Base-by-base conservation (phyloP, 2,888 invertebrate species). In the Dasysyrphus albostriatus region DNA sequence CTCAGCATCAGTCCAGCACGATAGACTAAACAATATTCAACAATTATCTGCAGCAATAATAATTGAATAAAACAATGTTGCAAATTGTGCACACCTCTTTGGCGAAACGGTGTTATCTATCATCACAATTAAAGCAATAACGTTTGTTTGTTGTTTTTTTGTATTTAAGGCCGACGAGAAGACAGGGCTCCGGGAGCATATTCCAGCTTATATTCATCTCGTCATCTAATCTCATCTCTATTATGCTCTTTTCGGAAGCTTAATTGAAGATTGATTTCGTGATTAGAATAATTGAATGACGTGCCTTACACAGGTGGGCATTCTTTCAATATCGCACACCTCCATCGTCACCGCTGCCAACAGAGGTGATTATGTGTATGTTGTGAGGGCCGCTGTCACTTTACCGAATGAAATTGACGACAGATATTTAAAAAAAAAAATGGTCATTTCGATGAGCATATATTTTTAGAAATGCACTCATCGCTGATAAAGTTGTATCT, bases 201-300 rank as follows among this genome's bases (percentile, higher is more conserved):
- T 56, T 73, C 61, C n/a, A 51, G 47, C 54, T 42, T 47, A 47
- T 32, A n/a, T 6, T 54, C 47, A 24, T 24, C 49, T 70, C 54
- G 42, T 54, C 63, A 54, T 78, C 49, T 51, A 59, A 65, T 70
- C 39, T 56, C 73, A 83, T 78, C 73, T 73, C 69, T 74, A 81
- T 29, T 77, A 84, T 59, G 83, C 12, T 75, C 49, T 69, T 87
- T 87, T 87, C 83, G 87, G 87, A 75, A 83, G 87, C 87, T 82
- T 83, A 82, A 87, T 87, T 82, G 47, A 65, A 78, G 83, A 87
- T 87, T 79, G 83, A 83, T 75, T 75, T 73, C 82, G 75, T 87
- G 87, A 87, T 87, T 79, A 61, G 78, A 82, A 81, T 84, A 81
- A 84, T 84, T 67, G 76, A 84, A 76, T 81, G 76, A 75, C 59